A percentile compares a stretch with the other conserved stretches of the same genome.
These are phyloP conservation scores for Euwallacea fornicatus DNA, from an alignment of 1,140 invertebrate species.

Conservation along the genomic window DNA sequence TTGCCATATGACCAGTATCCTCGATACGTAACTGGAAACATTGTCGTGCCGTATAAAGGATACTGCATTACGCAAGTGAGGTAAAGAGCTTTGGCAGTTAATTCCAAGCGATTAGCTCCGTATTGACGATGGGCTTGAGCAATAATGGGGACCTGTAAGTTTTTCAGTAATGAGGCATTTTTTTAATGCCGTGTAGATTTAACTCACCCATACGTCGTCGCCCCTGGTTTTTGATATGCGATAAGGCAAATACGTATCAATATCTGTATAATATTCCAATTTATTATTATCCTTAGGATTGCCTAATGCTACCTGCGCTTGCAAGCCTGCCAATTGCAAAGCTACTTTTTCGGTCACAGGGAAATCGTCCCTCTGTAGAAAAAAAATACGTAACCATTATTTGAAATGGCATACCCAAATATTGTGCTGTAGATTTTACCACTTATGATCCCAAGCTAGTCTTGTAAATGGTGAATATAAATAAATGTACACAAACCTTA, in stretches of 20 bases:
- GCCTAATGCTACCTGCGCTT: slow-evolving; percentile 90
- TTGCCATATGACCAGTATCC: slow-evolving; percentile 73
- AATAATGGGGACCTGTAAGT: slow-evolving; percentile 71
- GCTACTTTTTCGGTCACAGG: slow-evolving; percentile 94
- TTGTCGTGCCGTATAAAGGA: slow-evolving; percentile 90
- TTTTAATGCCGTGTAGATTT: no score
- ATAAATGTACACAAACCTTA: slow-evolving; percentile 52
- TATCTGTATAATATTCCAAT: slow-evolving; percentile 77
- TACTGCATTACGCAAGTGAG: slow-evolving; percentile 97
- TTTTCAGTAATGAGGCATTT: background rate
- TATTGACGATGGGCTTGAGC: slow-evolving; percentile 88
- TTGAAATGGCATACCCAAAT: no score
- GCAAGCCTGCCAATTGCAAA: slow-evolving; percentile 87
- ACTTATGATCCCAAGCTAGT: no score
- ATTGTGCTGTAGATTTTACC: no score
- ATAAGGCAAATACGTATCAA: slow-evolving; percentile 78
- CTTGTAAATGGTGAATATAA: no score
- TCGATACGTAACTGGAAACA: slow-evolving; percentile 89
- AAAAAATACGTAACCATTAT: slow-evolving; percentile 30
- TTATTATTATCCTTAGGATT: slow-evolving; percentile 74
- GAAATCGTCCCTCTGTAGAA: slow-evolving; percentile 84
- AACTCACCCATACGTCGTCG: slow-evolving; percentile 73
- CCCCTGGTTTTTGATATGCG: slow-evolving; percentile 72
- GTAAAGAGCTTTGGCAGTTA: slow-evolving; percentile 92
- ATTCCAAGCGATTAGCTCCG: slow-evolving; percentile 84